A percentile compares a stretch with the other conserved stretches of the same genome.
Evolutionary conservation across 2,113 vertebrate genomes (phyloP).

Genomic region (Vidua chalybeata): DNA sequence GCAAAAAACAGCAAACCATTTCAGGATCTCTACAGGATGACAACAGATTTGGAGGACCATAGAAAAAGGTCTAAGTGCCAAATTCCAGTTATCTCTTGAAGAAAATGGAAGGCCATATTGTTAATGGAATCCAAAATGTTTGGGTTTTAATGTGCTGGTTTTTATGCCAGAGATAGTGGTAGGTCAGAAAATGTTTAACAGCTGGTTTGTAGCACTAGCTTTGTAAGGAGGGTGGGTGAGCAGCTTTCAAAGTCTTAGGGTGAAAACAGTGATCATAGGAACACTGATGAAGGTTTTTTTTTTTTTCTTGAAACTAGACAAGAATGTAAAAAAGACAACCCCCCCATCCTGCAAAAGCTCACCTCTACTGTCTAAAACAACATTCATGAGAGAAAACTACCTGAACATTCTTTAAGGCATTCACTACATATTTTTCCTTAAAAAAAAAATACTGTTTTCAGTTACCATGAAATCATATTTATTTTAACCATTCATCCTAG

Average conservation of each 20-base stretch:
- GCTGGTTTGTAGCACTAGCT: background rate
- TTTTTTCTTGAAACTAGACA: background rate
- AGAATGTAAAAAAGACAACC: background rate
- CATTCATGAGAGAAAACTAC: background rate
- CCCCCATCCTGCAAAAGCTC: accelerated
- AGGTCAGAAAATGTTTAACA: background rate
- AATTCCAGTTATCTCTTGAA: background rate
- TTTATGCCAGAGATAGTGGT: background rate
- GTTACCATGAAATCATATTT: background rate
- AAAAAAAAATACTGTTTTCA: background rate
- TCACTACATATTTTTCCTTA: background rate
- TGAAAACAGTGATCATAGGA: background rate
- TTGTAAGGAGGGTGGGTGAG: background rate
- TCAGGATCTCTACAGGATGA: background rate
- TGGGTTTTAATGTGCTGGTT: background rate
- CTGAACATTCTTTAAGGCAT: background rate
- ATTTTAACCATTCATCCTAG: background rate
- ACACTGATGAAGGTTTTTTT: background rate
- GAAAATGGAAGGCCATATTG: background rate
- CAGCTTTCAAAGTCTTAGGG: background rate
- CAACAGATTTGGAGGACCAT: background rate
- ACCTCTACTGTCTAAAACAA: background rate
- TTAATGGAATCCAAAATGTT: background rate
- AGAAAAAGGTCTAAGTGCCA: background rate
- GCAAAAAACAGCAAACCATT: background rate